phyloP scores from a whole-genome alignment of 2,888 invertebrate species.

The Calameuta idolon region DNA sequence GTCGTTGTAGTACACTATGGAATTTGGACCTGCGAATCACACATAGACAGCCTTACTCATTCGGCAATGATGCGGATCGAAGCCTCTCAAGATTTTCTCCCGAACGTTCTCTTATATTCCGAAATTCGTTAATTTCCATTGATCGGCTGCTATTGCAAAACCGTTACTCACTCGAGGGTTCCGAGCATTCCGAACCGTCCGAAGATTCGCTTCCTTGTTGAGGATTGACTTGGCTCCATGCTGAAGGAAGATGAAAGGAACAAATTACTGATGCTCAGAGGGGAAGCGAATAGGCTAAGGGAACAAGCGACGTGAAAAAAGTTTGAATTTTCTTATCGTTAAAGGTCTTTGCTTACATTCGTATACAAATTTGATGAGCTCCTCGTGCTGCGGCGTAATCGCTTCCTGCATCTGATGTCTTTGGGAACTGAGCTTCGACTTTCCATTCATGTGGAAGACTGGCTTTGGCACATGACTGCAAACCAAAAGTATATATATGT shows the following conservation, averaged over 20 bases:
- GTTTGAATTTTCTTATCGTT: no score
- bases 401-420: conserved; percentile 73
- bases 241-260: conserved; percentile 65
- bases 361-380: conserved; percentile 86
- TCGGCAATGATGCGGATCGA: background rate
- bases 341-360: conserved; percentile 74
- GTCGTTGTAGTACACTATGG: conserved; percentile 79
- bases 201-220: conserved; percentile 71
- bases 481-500: conserved; percentile 28
- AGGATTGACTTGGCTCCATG: conserved; percentile 76
- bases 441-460: conserved; percentile 80
- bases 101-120: background rate
- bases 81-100: background rate
- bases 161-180: conserved; percentile 52
- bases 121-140: background rate
- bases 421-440: conserved; percentile 74
- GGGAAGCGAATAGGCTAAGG: no score
- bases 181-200: conserved; percentile 68
- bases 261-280: background rate
- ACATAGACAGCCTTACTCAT: no score
- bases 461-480: conserved; percentile 79
- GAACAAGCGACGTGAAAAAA: no score
- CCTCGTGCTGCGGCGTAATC: conserved; percentile 85
- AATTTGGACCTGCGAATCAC: conserved; percentile 61
- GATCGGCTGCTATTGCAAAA: background rate